Evolutionary conservation across 2,113 vertebrate species (phyloP).

Genomic region (Saccopteryx leptura): DNA sequence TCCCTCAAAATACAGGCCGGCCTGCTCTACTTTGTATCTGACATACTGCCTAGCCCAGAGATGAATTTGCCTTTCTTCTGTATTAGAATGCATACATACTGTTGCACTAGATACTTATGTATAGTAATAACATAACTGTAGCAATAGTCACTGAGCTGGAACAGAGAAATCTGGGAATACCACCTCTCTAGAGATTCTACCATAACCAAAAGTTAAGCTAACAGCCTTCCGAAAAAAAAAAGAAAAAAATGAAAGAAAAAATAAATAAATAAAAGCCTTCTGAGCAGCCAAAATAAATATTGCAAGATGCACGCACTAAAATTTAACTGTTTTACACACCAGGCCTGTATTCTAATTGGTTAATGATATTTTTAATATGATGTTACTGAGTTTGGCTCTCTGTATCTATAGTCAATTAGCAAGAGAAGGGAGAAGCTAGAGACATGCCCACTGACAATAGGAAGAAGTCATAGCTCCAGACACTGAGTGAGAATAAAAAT

Average conservation of each 20-base stretch:
- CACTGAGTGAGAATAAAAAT: background rate
- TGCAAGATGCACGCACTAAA: background rate
- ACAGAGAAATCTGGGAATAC: background rate
- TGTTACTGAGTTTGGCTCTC: background rate
- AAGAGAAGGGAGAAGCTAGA: background rate
- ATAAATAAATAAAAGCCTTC: background rate
- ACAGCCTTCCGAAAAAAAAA: background rate
- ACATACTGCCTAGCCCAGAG: background rate
- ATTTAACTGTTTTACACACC: constrained; percentile 23
- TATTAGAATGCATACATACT: background rate
- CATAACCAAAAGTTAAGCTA: constrained; percentile 7
- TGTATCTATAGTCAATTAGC: background rate
- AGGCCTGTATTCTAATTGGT: background rate
- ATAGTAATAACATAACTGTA: background rate
- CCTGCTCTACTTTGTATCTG: background rate
- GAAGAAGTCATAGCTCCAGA: constrained; percentile 3
- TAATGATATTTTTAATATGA: constrained; percentile 24
- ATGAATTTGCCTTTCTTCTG: background rate
- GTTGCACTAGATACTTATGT: background rate
- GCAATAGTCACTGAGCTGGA: background rate
- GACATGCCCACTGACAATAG: background rate
- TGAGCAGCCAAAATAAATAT: background rate
- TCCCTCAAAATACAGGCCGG: background rate
- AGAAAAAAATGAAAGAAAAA: too few relatives aligned
- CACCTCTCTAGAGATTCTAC: constrained; percentile 34